Conservation (phyloP, 2,888 invertebrate species). For the Matsumyia berberina region DNA sequence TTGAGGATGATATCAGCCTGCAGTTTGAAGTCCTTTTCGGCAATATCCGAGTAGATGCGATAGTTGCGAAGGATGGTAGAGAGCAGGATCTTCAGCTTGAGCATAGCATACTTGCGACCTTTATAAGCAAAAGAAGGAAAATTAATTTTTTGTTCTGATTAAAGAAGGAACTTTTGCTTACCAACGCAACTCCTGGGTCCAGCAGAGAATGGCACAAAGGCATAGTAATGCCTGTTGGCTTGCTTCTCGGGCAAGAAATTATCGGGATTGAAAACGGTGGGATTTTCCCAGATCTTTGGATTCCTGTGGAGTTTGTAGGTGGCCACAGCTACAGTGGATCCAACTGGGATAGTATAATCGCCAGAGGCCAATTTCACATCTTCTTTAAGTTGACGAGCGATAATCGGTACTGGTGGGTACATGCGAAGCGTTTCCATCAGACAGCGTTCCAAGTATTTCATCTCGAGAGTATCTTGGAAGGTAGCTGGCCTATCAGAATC, state of each 20-base stretch:
- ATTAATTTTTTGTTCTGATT: not conserved
- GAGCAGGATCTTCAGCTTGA: slow-evolving; percentile 91
- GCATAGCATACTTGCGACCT: slow-evolving; percentile 93
- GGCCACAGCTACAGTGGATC: slow-evolving; percentile 88
- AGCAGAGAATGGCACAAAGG: slow-evolving; percentile 93
- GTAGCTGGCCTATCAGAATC: slow-evolving; percentile 91
- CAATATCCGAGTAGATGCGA: slow-evolving; percentile 88
- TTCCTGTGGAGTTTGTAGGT: slow-evolving; percentile 90
- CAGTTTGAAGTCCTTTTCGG: slow-evolving; percentile 89
- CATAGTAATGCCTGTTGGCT: slow-evolving; percentile 91
- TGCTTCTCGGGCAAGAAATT: slow-evolving; percentile 93
- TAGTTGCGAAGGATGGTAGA: slow-evolving; percentile 91
- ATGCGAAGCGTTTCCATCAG: slow-evolving; percentile 92
- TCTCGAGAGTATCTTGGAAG: slow-evolving; percentile 92
- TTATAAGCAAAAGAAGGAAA: slow-evolving; percentile 72
- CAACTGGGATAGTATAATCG: slow-evolving; percentile 88
- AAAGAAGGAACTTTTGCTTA: slow-evolving; percentile 83
- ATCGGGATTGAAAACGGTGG: slow-evolving; percentile 92
- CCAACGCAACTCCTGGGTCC: slow-evolving; percentile 93
- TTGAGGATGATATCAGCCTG: slow-evolving; percentile 92
- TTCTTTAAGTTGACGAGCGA: slow-evolving; percentile 89
- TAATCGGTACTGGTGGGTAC: slow-evolving; percentile 91
- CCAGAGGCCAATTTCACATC: slow-evolving; percentile 89
- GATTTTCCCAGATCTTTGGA: slow-evolving; percentile 90
- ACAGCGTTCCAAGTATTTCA: slow-evolving; percentile 93